Base-by-base conservation (phyloP, 2,888 invertebrate species). In the Thecophora atra region DNA sequence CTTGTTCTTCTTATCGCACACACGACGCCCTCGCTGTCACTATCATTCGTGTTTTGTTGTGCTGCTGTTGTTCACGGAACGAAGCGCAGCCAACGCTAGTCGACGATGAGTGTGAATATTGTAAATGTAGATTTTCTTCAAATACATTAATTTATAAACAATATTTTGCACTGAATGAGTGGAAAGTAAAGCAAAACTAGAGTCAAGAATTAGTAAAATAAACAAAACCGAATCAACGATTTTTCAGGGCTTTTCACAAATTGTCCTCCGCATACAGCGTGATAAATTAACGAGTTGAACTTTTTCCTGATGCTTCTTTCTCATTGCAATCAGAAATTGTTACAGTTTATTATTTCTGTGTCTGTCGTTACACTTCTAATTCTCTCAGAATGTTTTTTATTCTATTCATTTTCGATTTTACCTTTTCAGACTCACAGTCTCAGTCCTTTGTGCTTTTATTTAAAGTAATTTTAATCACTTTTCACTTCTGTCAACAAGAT, bases 401-500 rank as follows among this genome's bases (percentile, higher is more conserved):
- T n/a, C 24, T 28, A 15, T 26, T 15, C 28, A 6, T 28, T 28
- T 15, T 8, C 8, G 3, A 24, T 21, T 28, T 58, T 58, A 26
- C 58, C 58, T 58, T 58, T 26, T 28, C 26, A 17, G 24, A 2
- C 2, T 58, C 58, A n/a, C 30, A 8, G 3, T 15, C 60, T 58
- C 28, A 28, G 17, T 17, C 26, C 26, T 28, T 28, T 28, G 26
- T 58, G 28, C 58, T 58, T 15, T 58, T 24, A 17, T 28, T 58
- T 44, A 21, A 24, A 58, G 8, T 51, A n/a, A 2, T 28, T 65
- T 28, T 26, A 15, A 65, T 26, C 1, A 47, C 42, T 15, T 21
- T 63, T 63, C 26, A 24, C 54, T 54, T 28, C 30, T 62, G 6
- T 62, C 28, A 30, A 65, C 65, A 51, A 51, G 51, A n/a, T 30